Conservation (phyloP, 2,797 vertebrate species). For the Alca torda region DNA sequence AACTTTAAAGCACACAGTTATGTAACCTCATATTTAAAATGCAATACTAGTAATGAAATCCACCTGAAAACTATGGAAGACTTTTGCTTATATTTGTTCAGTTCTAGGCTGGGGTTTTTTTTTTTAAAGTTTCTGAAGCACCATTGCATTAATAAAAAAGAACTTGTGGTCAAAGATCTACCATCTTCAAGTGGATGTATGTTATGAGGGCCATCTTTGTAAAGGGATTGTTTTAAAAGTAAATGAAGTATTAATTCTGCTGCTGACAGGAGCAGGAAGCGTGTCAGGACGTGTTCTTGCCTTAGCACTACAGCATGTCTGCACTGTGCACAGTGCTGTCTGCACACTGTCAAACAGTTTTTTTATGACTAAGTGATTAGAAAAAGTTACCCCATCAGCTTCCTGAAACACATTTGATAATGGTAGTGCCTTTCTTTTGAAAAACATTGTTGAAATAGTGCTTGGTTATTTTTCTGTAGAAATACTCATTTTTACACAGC, state of each 20-base stretch:
- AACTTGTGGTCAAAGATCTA: not conserved
- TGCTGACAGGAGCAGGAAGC: not conserved
- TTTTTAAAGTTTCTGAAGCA: not conserved
- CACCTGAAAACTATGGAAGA: not conserved
- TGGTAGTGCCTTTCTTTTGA: not conserved
- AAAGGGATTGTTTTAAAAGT: not conserved
- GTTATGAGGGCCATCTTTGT: not conserved
- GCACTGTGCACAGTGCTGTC: not conserved
- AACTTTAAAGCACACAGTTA: not conserved
- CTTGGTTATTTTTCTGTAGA: not conserved
- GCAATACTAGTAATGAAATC: not conserved
- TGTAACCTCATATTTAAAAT: not conserved
- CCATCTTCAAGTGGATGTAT: not conserved
- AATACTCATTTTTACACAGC: not conserved
- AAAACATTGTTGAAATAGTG: not conserved
- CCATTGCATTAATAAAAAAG: not conserved
- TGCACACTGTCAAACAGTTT: not conserved
- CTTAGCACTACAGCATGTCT: not conserved
- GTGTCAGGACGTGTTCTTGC: not conserved
- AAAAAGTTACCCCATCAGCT: not conserved
- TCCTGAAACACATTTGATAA: not conserved
- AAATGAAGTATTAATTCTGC: not conserved
- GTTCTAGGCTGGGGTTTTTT: not conserved
- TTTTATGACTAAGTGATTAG: not conserved
- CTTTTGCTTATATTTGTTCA: not conserved